Percentiles rank a stretch among this genome's conserved stretches.
These are phyloP conservation scores for Cotesia vestalis DNA, from an alignment of 1,140 invertebrate genomes.

Conservation along the genomic window DNA sequence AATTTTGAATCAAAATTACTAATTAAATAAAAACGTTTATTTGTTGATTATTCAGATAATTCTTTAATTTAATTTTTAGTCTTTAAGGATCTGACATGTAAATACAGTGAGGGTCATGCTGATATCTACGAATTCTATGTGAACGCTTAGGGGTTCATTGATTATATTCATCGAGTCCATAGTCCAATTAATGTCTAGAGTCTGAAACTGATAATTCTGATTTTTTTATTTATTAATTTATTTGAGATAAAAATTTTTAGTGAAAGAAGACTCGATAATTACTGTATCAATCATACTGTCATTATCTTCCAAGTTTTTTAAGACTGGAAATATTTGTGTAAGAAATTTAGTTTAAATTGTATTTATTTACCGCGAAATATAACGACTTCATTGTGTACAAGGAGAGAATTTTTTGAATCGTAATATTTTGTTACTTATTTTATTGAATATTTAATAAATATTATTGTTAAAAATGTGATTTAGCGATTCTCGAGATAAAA, in stretches of 20 bases:
- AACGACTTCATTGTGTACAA: too few species aligned
- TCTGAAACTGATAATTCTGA: slow-evolving; percentile 31
- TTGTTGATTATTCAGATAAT: not conserved
- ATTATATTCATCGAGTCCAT: slow-evolving; percentile 28
- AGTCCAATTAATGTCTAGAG: slow-evolving; percentile 33
- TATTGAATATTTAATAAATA: too few species aligned
- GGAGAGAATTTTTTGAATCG: too few species aligned
- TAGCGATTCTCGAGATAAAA: too few species aligned
- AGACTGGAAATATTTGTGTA: not conserved
- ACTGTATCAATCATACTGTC: not conserved
- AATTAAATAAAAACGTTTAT: too few species aligned
- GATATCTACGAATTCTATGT: not conserved
- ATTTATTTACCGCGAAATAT: too few species aligned
- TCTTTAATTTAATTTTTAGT: not conserved
- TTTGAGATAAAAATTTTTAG: not conserved
- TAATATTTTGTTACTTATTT: too few species aligned
- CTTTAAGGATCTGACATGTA: slow-evolving; percentile 7
- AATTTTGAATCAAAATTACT: not conserved
- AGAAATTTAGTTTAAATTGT: too few species aligned
- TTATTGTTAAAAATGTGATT: too few species aligned
- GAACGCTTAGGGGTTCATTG: not conserved
- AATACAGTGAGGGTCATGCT: not conserved
- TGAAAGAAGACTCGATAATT: not conserved
- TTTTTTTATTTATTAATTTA: not conserved
- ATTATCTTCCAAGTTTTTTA: not conserved